Base-by-base conservation (phyloP, 2,113 vertebrate species). In the Chunga burmeisteri region DNA sequence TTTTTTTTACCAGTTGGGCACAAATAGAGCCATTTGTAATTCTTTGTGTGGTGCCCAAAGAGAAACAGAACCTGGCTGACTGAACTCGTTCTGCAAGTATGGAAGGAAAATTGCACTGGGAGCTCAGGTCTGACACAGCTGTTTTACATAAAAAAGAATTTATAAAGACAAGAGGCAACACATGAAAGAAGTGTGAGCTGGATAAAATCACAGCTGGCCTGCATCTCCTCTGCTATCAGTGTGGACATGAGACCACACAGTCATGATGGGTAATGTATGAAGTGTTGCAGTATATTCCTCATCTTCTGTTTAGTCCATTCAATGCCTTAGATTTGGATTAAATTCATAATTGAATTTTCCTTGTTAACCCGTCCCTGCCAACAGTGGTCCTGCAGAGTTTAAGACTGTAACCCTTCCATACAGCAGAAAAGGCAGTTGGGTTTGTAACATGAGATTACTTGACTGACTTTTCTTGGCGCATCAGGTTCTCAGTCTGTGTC, bases 11-110 rank as follows among this genome's bases (percentile, higher is more conserved):
- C 9, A 11, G 8, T 36, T 79, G 70, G 55, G 58, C 44, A 36
- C 36, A 85, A 75, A 63, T 50, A 87, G 40, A 93, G 36, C 66
- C 74, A 38, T 91, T 93, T 88, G 58, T 90, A 94, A 80, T 88
- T 91, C 55, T 81, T 88, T 52, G 3, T 80, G 27, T 85, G 49
- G 29, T 93, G 49, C 66, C 58, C 62, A 62, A 85, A 62, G 86
- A 91, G 79, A 87, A 95, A 42, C 10, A 61, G 58, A 78, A 65
- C 81, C 62, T 82, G 93, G 32, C 8, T 65, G 78, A 70, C 71
- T 74, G 74, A 87, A 85, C 80, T 82, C 22, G 66, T 89, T 90
- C 53, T 82, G 40, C 58, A 63, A 58, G 46, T 30, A 22, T 16
- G 50, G 62, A 59, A 83, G 63, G 73, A 40, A 85, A 53, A 85